Percentiles rank a stretch among this genome's conserved stretches.
phyloP scores from a whole-genome alignment of 2,888 invertebrate species.

The Dilophus febrilis region DNA sequence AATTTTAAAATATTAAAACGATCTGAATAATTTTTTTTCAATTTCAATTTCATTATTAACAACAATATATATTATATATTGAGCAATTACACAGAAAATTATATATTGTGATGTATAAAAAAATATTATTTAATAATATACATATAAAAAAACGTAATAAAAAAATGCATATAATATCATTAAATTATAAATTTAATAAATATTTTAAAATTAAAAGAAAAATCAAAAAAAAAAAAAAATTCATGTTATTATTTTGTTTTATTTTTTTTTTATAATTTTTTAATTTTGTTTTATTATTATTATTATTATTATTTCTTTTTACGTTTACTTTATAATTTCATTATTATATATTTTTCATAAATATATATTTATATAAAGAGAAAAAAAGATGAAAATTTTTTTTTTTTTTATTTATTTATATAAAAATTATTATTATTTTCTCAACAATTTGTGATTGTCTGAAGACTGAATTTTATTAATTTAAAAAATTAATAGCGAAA shows the following conservation, averaged over 20 bases:
- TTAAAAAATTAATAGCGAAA: no score
- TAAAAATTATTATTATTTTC: slow-evolving; percentile 12
- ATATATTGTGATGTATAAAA: neutral
- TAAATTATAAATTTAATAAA: no score
- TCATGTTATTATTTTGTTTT: no score
- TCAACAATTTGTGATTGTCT: slow-evolving; percentile 20
- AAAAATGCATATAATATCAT: slow-evolving; percentile 6
- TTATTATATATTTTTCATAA: slow-evolving; percentile 13
- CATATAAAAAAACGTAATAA: slow-evolving; percentile 5
- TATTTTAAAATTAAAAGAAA: slow-evolving; percentile 6
- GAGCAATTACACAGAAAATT: no score
- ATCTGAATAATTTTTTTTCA: no score
- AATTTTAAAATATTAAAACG: no score
- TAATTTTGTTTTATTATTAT: neutral
- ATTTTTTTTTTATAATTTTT: neutral
- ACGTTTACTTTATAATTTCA: slow-evolving; percentile 12
- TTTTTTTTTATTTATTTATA: slow-evolving; percentile 13
- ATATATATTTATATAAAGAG: slow-evolving; percentile 21
- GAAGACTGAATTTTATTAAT: slow-evolving; percentile 17
- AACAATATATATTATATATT: no score
- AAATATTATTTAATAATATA: neutral
- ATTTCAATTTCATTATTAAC: no score
- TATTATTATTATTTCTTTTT: slow-evolving; percentile 9
- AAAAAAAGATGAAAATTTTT: slow-evolving; percentile 6
- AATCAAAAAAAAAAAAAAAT: slow-evolving; percentile 1